Evolutionary conservation across 2,113 vertebrate genomes (phyloP).

Genomic region (Microtus richardsoni): DNA sequence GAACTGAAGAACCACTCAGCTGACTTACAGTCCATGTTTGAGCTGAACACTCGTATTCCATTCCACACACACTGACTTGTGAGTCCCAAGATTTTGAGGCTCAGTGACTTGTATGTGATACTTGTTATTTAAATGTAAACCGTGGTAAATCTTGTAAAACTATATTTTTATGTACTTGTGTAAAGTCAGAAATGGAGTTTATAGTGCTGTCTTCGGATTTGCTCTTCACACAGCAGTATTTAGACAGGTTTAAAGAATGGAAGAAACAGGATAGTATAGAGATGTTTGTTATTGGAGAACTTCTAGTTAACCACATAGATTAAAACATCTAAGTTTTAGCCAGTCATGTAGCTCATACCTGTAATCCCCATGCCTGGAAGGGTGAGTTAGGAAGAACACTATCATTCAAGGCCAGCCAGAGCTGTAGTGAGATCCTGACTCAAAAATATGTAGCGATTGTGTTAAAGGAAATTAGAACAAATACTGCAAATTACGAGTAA

Average conservation of each 20-base stretch:
- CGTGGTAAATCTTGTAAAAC: background rate
- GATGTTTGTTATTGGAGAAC: background rate
- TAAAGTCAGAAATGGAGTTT: constrained; percentile 20
- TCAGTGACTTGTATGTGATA: background rate
- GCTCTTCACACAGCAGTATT: background rate
- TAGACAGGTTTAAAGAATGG: background rate
- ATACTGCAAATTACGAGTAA: constrained; percentile 9
- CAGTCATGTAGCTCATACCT: background rate
- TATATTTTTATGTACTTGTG: background rate
- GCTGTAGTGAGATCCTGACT: background rate
- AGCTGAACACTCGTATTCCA: background rate
- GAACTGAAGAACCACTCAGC: background rate
- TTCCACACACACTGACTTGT: background rate
- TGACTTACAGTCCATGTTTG: background rate
- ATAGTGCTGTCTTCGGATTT: background rate
- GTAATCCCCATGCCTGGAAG: background rate
- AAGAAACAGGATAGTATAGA: background rate
- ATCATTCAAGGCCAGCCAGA: no score
- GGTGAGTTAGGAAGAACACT: background rate
- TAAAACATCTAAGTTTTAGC: background rate
- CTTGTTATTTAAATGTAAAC: background rate
- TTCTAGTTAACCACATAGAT: background rate
- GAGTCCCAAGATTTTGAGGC: background rate
- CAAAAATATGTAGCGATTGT: background rate
- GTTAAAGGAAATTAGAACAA: constrained; percentile 15